phyloP scores from a whole-genome alignment of 92 coral and sea anemone genomes.

The Heliopora coerulea region DNA sequence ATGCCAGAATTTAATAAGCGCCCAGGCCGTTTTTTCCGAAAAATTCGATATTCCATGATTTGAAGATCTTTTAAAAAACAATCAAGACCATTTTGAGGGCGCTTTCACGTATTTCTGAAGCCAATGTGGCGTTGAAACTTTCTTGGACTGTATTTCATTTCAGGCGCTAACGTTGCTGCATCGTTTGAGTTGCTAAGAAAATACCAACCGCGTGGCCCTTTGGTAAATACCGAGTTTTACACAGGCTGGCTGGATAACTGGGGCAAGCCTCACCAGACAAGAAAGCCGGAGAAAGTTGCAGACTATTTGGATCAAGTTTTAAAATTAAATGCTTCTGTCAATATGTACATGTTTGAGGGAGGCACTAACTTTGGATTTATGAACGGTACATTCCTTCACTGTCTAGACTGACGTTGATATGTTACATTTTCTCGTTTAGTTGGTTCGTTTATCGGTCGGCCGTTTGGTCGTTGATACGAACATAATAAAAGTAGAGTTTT shows the following conservation, averaged over 20 bases:
- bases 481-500: too few relatives aligned
- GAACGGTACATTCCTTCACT: slow-evolving; percentile 58
- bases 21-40: too few relatives aligned
- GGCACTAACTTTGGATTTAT: slow-evolving; percentile 91
- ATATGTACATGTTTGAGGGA: slow-evolving; percentile 90
- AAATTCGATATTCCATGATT: too few relatives aligned
- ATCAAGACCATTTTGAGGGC: too few relatives aligned
- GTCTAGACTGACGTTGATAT: not conserved
- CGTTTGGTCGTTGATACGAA: too few relatives aligned
- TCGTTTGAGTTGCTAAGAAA: slow-evolving; percentile 71
- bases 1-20: too few relatives aligned
- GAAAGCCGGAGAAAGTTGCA: slow-evolving; percentile 54
- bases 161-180: slow-evolving; percentile 45
- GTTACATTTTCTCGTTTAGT: not conserved
- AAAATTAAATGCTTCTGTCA: slow-evolving; percentile 83
- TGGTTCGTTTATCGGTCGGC: not conserved
- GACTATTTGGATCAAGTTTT: slow-evolving; percentile 69
- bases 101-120: too few relatives aligned
- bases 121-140: too few relatives aligned
- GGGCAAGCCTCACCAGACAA: slow-evolving; percentile 74
- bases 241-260: slow-evolving; percentile 91
- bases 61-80: too few relatives aligned
- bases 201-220: slow-evolving; percentile 76
- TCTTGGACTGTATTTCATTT: not conserved
- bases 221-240: slow-evolving; percentile 87